Conservation (phyloP, 2,888 invertebrate genomes). For the Druceiella hillmani region DNA sequence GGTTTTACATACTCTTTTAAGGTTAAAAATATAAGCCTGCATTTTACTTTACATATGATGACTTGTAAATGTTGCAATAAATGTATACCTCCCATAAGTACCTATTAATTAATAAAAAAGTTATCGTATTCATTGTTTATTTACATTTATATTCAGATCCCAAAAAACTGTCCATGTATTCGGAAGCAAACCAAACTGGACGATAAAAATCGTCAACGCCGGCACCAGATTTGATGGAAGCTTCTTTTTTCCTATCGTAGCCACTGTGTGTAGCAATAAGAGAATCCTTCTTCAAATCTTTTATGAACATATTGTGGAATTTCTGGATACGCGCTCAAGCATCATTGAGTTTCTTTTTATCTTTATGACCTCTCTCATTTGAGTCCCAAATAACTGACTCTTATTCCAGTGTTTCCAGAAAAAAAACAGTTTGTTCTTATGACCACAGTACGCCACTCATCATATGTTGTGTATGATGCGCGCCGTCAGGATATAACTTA, state of each 20-base stretch:
- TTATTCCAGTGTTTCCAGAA: neutral
- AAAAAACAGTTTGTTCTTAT: no score
- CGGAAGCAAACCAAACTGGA: conserved; percentile 2
- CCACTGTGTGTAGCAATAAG: conserved; percentile 3
- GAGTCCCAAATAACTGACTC: conserved; percentile 1
- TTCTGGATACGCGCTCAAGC: conserved; percentile 1
- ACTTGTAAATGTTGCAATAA: neutral
- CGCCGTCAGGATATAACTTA: no score
- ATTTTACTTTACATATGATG: neutral
- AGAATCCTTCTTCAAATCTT: conserved; percentile 1
- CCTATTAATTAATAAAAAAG: neutral
- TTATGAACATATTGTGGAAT: neutral
- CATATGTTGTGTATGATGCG: no score
- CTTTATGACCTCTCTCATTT: conserved; percentile 1
- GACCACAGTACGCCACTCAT: no score
- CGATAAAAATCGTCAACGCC: neutral
- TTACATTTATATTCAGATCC: neutral
- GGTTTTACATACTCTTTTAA: no score
- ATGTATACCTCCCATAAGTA: neutral
- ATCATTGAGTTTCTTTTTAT: neutral
- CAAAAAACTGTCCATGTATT: neutral
- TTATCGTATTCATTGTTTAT: neutral
- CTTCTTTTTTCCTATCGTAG: neutral
- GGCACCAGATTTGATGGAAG: neutral
- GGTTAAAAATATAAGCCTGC: neutral